A percentile compares a stretch with the other conserved stretches of the same genome.
Conservation (phyloP, 2,113 vertebrate species). For the Circaetus cinerascens region DNA sequence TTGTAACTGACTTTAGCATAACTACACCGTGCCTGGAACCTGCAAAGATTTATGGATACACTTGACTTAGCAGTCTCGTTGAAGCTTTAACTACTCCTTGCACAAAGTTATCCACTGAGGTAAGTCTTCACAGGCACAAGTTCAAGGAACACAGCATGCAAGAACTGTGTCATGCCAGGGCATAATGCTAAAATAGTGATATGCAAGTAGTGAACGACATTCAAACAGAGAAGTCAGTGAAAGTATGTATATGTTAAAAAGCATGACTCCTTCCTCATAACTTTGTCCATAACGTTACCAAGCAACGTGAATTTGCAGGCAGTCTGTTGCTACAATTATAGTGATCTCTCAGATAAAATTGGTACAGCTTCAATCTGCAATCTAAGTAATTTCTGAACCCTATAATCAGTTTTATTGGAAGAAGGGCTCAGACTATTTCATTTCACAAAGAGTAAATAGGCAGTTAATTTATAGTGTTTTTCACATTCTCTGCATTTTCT, state of each 20-base stretch:
- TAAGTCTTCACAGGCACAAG: neutral
- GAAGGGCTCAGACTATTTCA: neutral
- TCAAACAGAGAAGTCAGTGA: neutral
- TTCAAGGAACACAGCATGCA: neutral
- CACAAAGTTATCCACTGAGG: neutral
- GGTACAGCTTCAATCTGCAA: neutral
- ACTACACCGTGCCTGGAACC: neutral
- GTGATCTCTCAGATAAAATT: neutral
- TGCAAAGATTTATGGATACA: neutral
- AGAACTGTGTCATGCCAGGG: neutral
- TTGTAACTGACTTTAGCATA: neutral
- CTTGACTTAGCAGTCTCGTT: neutral
- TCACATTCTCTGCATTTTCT: neutral
- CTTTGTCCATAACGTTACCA: neutral
- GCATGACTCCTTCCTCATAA: neutral
- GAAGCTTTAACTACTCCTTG: neutral
- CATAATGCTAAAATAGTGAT: neutral
- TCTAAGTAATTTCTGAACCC: slow-evolving; percentile 11
- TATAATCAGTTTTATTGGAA: slow-evolving; percentile 22
- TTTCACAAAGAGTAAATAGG: neutral
- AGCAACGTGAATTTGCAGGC: neutral
- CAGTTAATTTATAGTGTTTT: neutral
- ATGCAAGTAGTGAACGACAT: neutral
- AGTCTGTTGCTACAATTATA: neutral
- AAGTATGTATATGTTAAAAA: neutral